Base-by-base conservation (phyloP, 2,113 vertebrate genomes). In the Prionailurus viverrinus region DNA sequence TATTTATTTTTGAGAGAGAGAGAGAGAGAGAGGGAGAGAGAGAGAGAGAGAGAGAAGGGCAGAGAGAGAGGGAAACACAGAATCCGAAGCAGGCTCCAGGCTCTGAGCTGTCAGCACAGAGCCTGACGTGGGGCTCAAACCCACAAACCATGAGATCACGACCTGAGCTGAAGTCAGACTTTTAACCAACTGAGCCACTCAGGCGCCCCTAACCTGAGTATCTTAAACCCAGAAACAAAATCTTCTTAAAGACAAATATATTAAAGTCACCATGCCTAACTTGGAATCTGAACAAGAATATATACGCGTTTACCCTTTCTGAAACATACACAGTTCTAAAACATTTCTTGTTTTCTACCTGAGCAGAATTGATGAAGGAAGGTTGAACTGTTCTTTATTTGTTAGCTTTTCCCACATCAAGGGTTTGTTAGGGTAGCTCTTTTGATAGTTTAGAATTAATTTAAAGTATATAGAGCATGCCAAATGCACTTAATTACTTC, bases 211-310 rank as follows among this genome's bases (percentile, higher is more conserved):
- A 45, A 45, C 51, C 51, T 51, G 51, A 51, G 51, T 61, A 61
- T 61, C 23, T 61, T 76, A 90, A 92, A 94, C 12, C 55, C 27
- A 27, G n/a, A 97, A 92, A 88, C 2, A 89, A 89, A 86, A 87
- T 31, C 2, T 73, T 71, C 41, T 76, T 51, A 5, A 73, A 88
- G 83, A 41, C n/a, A 5, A 55, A 33, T 66, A 15, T 71, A 31
- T 33, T 71, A 45, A 41, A 80, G 11, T 74, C 19, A 73, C 31
- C 23, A 11, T 48, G 12, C n/a, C 78, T 71, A 11, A 12, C 15
- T 83, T 41, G 36, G 61, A 63, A 69, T 51, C 14, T 21, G n/a
- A 89, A 88, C 36, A 94, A 63, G 11, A 48, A 23, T 61, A 61
- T 19, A 11, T 41, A 31, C 21, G 9, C 14, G 51, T 78, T 88